Conservation (phyloP, 2,888 invertebrate genomes). For the Diarsia dahlii region DNA sequence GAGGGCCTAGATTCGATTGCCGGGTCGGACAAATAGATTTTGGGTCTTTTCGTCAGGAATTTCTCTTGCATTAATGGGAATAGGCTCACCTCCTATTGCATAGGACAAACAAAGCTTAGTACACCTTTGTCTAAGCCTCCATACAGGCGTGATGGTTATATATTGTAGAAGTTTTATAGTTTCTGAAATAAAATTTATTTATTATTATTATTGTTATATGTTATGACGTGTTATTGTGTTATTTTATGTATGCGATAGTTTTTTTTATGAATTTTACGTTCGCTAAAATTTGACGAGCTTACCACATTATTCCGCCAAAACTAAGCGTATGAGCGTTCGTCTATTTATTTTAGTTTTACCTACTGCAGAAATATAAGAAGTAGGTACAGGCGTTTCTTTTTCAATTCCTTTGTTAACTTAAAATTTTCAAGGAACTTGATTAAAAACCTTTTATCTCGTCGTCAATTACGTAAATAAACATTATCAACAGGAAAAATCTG, state of each 20-base stretch:
- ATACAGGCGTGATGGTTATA: too few species aligned
- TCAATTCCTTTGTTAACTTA: not conserved
- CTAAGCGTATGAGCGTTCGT: not conserved
- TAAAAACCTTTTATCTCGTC: not conserved
- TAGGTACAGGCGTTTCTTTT: not conserved
- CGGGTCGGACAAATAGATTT: too few species aligned
- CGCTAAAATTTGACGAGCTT: too few species aligned
- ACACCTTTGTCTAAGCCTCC: too few species aligned
- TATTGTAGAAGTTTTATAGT: too few species aligned
- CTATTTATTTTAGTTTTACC: not conserved
- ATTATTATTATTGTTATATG: too few species aligned
- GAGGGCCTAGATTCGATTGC: too few species aligned
- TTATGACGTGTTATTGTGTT: not conserved
- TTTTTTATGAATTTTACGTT: not conserved
- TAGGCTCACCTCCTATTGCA: too few species aligned
- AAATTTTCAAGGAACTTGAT: not conserved
- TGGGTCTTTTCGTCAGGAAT: too few species aligned
- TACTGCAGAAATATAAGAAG: not conserved
- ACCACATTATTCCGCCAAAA: not conserved
- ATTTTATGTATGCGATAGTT: not conserved
- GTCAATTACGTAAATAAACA: not conserved
- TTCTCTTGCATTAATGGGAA: too few species aligned
- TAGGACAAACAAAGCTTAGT: too few species aligned
- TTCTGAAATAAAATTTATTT: too few species aligned
- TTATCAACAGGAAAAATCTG: constrained; percentile 8